Evolutionary conservation across 2,113 vertebrate species (phyloP).

Genomic region (Benitochromis conjunctus): DNA sequence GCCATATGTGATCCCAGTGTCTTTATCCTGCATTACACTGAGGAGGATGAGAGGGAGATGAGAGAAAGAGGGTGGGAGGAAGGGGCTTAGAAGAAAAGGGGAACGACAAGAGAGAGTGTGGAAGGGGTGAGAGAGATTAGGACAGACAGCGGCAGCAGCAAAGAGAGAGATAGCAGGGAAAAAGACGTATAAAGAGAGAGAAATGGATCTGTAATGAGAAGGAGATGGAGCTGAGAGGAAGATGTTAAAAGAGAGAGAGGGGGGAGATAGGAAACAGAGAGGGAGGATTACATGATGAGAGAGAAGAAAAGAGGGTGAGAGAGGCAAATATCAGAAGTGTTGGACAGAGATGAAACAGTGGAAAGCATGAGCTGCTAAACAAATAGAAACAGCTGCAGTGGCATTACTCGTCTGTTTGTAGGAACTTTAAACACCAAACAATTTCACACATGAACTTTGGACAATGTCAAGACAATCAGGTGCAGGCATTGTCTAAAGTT

Average conservation of each 20-base stretch:
- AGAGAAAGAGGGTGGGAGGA: slow-evolving; percentile 36
- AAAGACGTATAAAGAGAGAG: slow-evolving; percentile 12
- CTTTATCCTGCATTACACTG: slow-evolving; percentile 87
- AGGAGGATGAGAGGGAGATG: slow-evolving; percentile 19
- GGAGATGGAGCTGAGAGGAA: not conserved
- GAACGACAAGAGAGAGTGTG: not conserved
- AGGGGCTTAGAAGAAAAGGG: slow-evolving; percentile 17
- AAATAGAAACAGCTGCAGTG: not conserved
- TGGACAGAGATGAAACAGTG: not conserved
- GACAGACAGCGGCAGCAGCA: not conserved
- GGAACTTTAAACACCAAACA: not conserved
- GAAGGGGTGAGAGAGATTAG: slow-evolving; percentile 21
- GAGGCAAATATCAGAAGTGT: not conserved
- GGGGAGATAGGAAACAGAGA: not conserved
- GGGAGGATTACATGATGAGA: not conserved
- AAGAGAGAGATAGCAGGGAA: not conserved
- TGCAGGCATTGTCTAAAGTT: not conserved
- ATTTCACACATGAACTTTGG: not conserved
- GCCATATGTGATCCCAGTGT: slow-evolving; percentile 90
- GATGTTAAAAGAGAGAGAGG: not conserved
- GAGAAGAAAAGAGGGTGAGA: not conserved
- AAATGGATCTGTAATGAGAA: slow-evolving; percentile 44
- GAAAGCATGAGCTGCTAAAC: not conserved
- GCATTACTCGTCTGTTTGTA: not conserved
- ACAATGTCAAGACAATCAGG: not conserved